Conservation (phyloP, 2,797 vertebrate genomes). For the Squalus acanthias region DNA sequence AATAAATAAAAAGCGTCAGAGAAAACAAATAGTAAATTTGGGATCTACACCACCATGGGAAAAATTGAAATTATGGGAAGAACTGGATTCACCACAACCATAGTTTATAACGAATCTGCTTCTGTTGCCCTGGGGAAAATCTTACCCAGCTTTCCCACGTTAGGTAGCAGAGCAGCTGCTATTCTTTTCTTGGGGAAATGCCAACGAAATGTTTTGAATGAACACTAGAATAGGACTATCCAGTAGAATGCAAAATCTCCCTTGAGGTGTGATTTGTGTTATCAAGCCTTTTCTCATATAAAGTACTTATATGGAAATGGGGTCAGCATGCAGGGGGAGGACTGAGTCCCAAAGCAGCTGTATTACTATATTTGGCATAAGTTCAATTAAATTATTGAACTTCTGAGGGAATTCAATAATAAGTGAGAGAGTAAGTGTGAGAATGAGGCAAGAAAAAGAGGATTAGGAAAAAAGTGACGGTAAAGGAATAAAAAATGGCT, state of each 20-base stretch:
- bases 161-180: constrained; percentile 32
- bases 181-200: constrained; percentile 23
- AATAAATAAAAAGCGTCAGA: background rate
- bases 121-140: constrained; percentile 5
- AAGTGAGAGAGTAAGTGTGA: background rate
- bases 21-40: background rate
- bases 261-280: constrained; percentile 30
- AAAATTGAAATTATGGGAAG: background rate
- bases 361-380: background rate
- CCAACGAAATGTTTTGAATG: constrained; percentile 35
- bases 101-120: background rate
- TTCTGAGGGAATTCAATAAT: constrained; percentile 1
- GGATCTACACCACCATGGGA: background rate
- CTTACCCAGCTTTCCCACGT: constrained; percentile 30
- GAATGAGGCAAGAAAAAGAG: background rate
- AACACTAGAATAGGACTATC: constrained; percentile 26
- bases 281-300: constrained; percentile 18
- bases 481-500: background rate
- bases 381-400: constrained; percentile 1
- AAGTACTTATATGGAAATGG: constrained; percentile 31
- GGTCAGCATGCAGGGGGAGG: background rate
- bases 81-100: background rate
- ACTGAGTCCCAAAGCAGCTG: constrained; percentile 13
- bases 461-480: background rate
- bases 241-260: background rate